Percentiles rank a stretch among this genome's conserved stretches.
Evolutionary conservation across 2,113 vertebrate species (phyloP).

Genomic region (Labeo rohita): DNA sequence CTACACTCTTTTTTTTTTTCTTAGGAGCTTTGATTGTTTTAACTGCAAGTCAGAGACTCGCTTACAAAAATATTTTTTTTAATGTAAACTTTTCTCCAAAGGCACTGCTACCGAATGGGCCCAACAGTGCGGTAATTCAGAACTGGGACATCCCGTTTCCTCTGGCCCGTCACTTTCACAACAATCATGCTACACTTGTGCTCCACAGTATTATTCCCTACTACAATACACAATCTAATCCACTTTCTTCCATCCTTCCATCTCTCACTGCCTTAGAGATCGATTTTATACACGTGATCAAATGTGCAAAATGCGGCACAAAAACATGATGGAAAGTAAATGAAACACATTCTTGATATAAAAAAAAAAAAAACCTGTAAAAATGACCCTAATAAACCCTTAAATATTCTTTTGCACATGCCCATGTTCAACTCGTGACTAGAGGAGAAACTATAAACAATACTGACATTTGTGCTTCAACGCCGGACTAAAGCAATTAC

Average conservation of each 20-base stretch:
- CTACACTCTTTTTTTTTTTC: not conserved
- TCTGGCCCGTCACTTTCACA: conserved; percentile 23
- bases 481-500: not conserved
- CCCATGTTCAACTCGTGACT: not conserved
- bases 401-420: conserved; percentile 33
- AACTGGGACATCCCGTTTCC: not conserved
- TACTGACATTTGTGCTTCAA: conserved; percentile 37
- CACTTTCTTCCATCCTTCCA: not conserved
- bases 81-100: conserved; percentile 56
- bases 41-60: conserved; percentile 17
- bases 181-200: conserved; percentile 33
- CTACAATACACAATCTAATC: not conserved
- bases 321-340: conserved; percentile 31
- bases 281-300: conserved; percentile 11
- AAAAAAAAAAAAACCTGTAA: not conserved
- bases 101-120: conserved; percentile 52
- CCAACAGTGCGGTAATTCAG: conserved; percentile 21
- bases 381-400: not conserved
- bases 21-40: conserved; percentile 10
- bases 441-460: conserved; percentile 5
- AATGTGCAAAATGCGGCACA: conserved; percentile 48
- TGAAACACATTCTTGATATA: conserved; percentile 26
- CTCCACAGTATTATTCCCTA: conserved; percentile 13
- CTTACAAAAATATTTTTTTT: conserved; percentile 60
- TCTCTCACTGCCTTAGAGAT: not conserved